A percentile compares a stretch with the other conserved stretches of the same genome.
Conservation (phyloP, 2,113 vertebrate species). For the Misgurnus mizolepis region DNA sequence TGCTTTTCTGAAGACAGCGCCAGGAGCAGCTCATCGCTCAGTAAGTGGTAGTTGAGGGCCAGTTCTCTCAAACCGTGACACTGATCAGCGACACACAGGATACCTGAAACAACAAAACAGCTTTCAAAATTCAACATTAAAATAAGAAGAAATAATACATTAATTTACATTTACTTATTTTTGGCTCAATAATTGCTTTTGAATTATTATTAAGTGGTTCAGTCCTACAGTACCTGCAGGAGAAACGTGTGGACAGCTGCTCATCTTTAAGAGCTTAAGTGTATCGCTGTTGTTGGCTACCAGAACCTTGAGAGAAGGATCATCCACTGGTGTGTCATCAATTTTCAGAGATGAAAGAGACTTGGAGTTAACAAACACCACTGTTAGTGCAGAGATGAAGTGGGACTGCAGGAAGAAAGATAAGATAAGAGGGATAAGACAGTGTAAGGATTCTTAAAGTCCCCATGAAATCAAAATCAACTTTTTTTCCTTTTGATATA, state of each 20-base stretch:
- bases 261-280: slow-evolving; percentile 94
- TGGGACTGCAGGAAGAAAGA: slow-evolving; percentile 65
- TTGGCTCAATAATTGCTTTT: too few relatives aligned
- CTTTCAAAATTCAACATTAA: too few relatives aligned
- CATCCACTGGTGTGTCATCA: slow-evolving; percentile 94
- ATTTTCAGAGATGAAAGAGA: slow-evolving; percentile 96
- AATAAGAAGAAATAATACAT: too few relatives aligned
- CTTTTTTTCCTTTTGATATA: too few relatives aligned
- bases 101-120: slow-evolving; percentile 83
- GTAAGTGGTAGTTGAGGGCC: slow-evolving; percentile 88
- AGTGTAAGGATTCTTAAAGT: too few relatives aligned
- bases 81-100: slow-evolving; percentile 88
- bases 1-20: slow-evolving; percentile 95
- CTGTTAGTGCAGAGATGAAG: slow-evolving; percentile 92
- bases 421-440: not conserved
- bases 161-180: too few relatives aligned
- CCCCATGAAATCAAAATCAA: too few relatives aligned
- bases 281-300: slow-evolving; percentile 98
- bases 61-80: slow-evolving; percentile 93
- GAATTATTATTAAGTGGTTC: not conserved
- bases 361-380: slow-evolving; percentile 98
- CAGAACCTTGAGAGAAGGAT: slow-evolving; percentile 93
- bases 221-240: slow-evolving; percentile 69
- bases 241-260: slow-evolving; percentile 85
- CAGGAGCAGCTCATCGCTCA: slow-evolving; percentile 91